Conservation (phyloP, 2,797 vertebrate genomes). For the Tapirus indicus region DNA sequence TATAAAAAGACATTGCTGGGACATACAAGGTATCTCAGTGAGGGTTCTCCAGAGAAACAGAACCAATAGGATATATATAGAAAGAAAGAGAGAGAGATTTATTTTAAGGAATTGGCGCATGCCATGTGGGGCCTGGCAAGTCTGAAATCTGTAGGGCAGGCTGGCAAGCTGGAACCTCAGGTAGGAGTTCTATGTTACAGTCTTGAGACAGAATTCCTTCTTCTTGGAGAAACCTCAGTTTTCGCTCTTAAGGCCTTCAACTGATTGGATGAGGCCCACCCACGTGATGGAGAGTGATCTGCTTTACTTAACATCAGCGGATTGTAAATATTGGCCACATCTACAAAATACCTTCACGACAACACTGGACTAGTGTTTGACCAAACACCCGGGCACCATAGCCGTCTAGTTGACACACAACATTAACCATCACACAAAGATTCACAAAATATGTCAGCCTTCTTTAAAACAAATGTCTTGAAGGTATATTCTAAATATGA, state of each 20-base stretch:
- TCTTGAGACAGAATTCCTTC: not conserved
- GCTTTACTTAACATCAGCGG: not conserved
- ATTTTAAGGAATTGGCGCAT: not conserved
- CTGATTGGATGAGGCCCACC: not conserved
- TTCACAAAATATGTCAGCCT: not conserved
- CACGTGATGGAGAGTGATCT: not conserved
- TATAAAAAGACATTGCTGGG: slow-evolving; percentile 39
- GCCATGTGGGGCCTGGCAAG: not conserved
- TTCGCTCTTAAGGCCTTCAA: not conserved
- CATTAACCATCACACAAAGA: not conserved
- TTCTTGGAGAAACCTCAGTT: not conserved
- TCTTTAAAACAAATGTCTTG: not conserved
- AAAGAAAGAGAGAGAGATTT: not conserved
- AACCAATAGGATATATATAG: not conserved
- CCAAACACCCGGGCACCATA: not conserved
- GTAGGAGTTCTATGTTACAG: not conserved
- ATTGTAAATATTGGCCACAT: not conserved
- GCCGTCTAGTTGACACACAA: not conserved
- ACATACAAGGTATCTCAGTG: not conserved
- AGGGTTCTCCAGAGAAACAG: not conserved
- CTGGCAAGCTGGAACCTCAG: not conserved
- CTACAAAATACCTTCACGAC: not conserved
- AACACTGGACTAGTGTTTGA: not conserved
- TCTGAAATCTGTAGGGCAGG: not conserved
- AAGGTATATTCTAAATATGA: slow-evolving; percentile 43